Base-by-base conservation (phyloP, 1,140 invertebrate species). In the Drosophila ficusphila region DNA sequence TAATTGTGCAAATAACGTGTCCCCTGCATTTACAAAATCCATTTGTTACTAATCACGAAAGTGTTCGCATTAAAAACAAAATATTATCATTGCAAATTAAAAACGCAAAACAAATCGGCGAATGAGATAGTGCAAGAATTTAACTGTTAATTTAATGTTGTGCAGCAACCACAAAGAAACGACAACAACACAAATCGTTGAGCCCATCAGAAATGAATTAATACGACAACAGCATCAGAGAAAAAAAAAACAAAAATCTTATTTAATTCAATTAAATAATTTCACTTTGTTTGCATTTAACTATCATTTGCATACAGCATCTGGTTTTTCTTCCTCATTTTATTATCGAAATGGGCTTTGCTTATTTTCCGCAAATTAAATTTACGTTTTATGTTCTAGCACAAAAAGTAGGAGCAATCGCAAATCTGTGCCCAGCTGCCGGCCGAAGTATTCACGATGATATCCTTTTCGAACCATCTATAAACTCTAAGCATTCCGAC, bases 251-350 rank as follows among this genome's bases (percentile, higher is more conserved):
- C 81, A 88, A 86, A 85, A 79, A 83, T 88, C 57, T 88, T 88
- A 89, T 88, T 89, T 89, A 88, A 88, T 88, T 76, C 12, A 88
- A 68, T 88, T 88, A 88, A 89, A 89, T 88, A 89, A 89, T 89
- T 88, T 88, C 33, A 85, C 47, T 88, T 89, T 89, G 83, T 83
- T 89, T 77, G 64, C 62, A 61, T 76, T 69, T 76, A 76, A 62
- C 58, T 53, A 56, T 74, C 76, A 67, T 79, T 78, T 69, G 53
- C 60, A 73, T 64, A 62, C 58, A 62, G 47, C 60, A 58, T 64
- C 76, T 64, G 49, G 33, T 67, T 67, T 57, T 31, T 48, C 44
- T 52, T 34, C 42, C 42, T 41, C 25, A 29, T 57, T 39, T 46
- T 60, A 51, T 54, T n/a, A n/a, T 4, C 12, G 23, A 16, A 21